Evolutionary conservation across 2,888 invertebrate genomes (phyloP).

Genomic region (Tyria jacobaeae): DNA sequence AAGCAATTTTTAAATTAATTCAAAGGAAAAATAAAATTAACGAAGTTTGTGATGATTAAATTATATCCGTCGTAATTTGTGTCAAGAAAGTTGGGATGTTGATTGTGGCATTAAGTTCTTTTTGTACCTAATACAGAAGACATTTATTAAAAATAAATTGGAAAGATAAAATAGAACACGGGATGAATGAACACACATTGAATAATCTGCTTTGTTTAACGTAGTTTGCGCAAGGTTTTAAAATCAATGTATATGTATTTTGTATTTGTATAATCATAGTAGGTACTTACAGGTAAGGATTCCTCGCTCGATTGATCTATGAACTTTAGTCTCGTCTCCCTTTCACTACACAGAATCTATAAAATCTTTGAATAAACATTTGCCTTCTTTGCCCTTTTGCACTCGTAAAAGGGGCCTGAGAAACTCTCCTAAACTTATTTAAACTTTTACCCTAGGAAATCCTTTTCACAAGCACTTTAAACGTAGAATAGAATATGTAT

Average conservation of each 20-base stretch:
- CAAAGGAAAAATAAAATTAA: conserved; percentile 84
- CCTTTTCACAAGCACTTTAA: conserved; percentile 82
- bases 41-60: conserved; percentile 79
- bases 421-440: conserved; percentile 85
- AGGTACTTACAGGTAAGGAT: conserved; percentile 31
- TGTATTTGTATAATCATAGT: conserved; percentile 5
- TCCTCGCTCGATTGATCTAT: conserved; percentile 51
- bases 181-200: conserved; percentile 25
- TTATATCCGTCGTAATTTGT: conserved; percentile 80
- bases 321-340: conserved; percentile 57
- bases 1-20: conserved; percentile 84
- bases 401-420: conserved; percentile 83
- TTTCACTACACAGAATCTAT: conserved; percentile 77
- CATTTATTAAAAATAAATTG: conserved; percentile 34
- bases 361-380: conserved; percentile 85
- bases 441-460: conserved; percentile 85
- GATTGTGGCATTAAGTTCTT: conserved; percentile 62
- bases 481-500: conserved; percentile 82
- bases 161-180: conserved; percentile 28
- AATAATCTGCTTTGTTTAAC: conserved; percentile 35
- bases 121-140: conserved; percentile 40
- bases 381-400: conserved; percentile 82
- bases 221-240: conserved; percentile 35
- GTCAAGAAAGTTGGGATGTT: conserved; percentile 76
- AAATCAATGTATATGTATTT: conserved; percentile 18